Evolutionary conservation across 1,140 invertebrate species (phyloP).

Genomic region (Camponotus vicinus): DNA sequence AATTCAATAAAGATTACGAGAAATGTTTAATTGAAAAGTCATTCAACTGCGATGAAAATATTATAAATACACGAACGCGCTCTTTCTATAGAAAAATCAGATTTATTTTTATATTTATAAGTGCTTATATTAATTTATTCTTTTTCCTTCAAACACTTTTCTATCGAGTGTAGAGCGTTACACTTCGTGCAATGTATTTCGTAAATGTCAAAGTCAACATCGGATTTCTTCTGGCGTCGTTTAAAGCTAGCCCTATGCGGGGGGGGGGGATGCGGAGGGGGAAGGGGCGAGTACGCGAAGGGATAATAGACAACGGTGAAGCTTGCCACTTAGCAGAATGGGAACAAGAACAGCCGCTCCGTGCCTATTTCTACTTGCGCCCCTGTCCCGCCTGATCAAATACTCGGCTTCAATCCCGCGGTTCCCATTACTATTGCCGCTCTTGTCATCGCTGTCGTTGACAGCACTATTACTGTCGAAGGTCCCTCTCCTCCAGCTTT

Average conservation of each 20-base stretch:
- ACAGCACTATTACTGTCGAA: slow-evolving; percentile 61
- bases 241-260: slow-evolving; percentile 64
- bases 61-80: too few species aligned
- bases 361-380: slow-evolving; percentile 79
- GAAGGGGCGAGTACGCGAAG: slow-evolving; percentile 51
- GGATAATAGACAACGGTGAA: slow-evolving; percentile 77
- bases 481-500: slow-evolving; percentile 2
- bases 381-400: slow-evolving; percentile 83
- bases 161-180: not conserved
- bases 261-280: slow-evolving; percentile 55
- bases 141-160: not conserved
- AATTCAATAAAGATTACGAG: not conserved
- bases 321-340: slow-evolving; percentile 81
- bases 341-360: slow-evolving; percentile 83
- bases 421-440: slow-evolving; percentile 75
- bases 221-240: slow-evolving; percentile 46
- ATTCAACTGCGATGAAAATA: not conserved
- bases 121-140: not conserved
- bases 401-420: slow-evolving; percentile 75
- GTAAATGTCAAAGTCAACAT: slow-evolving; percentile 48
- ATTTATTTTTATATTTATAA: too few species aligned
- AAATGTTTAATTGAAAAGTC: not conserved
- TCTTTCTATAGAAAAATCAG: too few species aligned
- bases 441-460: slow-evolving; percentile 63
- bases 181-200: slow-evolving; percentile 45